Evolutionary conservation across 2,113 vertebrate species (phyloP).

Genomic region (Emydocephalus ijimae): DNA sequence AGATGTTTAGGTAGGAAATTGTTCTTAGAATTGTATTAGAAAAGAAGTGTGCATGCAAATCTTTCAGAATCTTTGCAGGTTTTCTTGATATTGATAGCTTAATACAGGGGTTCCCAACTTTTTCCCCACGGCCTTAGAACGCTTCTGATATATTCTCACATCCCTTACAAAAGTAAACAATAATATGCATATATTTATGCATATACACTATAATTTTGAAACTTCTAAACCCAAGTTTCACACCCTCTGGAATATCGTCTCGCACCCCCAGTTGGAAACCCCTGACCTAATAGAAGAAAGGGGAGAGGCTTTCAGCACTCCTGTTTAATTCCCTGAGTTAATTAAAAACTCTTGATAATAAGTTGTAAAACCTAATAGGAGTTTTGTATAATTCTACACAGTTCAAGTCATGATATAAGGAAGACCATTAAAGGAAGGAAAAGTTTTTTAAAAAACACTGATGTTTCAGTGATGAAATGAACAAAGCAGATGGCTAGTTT

Average conservation of each 20-base stretch:
- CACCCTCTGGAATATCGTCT: no score
- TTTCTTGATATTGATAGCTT: neutral
- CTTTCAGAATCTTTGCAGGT: neutral
- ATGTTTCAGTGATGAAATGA: conserved; percentile 25
- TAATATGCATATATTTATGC: no score
- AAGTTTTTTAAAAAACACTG: neutral
- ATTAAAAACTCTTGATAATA: neutral
- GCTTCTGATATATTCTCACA: no score
- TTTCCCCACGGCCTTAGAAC: no score
- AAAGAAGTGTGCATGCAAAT: neutral
- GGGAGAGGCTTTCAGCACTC: neutral
- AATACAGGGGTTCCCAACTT: neutral
- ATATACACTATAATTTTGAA: no score
- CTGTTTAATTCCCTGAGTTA: neutral
- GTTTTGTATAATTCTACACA: conserved; percentile 13
- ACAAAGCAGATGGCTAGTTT: neutral
- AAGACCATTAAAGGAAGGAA: conserved; percentile 15
- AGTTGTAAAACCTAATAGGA: neutral
- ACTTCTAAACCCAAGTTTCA: no score
- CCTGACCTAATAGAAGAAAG: no score
- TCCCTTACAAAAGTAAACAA: no score
- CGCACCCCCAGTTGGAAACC: no score
- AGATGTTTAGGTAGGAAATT: neutral
- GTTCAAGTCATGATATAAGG: conserved; percentile 7
- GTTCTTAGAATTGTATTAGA: neutral